Evolutionary conservation across 2,113 vertebrate species (phyloP).

Genomic region (Pungitius pungitius): DNA sequence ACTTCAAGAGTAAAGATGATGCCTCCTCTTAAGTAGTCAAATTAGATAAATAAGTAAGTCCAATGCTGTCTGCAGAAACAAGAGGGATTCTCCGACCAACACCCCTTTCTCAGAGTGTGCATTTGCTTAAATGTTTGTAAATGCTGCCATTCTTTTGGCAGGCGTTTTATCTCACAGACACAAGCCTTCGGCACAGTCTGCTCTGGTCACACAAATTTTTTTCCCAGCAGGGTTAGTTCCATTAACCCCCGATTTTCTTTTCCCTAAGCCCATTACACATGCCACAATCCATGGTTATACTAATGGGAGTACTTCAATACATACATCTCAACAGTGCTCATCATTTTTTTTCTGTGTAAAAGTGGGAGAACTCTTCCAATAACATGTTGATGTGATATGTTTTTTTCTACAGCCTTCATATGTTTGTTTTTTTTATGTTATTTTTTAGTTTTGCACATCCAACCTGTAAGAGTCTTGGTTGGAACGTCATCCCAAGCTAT

Average conservation of each 20-base stretch:
- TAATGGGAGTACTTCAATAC: not conserved
- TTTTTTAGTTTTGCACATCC: not conserved
- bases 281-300: conserved; percentile 12
- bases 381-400: not conserved
- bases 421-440: too few relatives aligned
- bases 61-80: conserved; percentile 46
- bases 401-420: too few relatives aligned
- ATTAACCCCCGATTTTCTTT: conserved; percentile 20
- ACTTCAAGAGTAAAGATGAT: conserved; percentile 28
- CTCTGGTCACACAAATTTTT: conserved; percentile 30
- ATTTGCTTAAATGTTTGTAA: conserved; percentile 49
- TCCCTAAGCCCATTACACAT: not conserved
- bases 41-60: not conserved
- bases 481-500: not conserved
- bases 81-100: conserved; percentile 52
- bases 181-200: conserved; percentile 46
- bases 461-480: not conserved
- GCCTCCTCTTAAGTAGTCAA: conserved; percentile 34
- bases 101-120: conserved; percentile 44
- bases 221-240: conserved; percentile 14
- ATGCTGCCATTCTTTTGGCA: conserved; percentile 55
- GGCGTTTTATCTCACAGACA: conserved; percentile 58
- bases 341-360: conserved; percentile 3
- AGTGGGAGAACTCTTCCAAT: not conserved
- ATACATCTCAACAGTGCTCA: not conserved